Evolutionary conservation across 2,888 invertebrate species (phyloP).

Genomic region (Acrobasis repandana): DNA sequence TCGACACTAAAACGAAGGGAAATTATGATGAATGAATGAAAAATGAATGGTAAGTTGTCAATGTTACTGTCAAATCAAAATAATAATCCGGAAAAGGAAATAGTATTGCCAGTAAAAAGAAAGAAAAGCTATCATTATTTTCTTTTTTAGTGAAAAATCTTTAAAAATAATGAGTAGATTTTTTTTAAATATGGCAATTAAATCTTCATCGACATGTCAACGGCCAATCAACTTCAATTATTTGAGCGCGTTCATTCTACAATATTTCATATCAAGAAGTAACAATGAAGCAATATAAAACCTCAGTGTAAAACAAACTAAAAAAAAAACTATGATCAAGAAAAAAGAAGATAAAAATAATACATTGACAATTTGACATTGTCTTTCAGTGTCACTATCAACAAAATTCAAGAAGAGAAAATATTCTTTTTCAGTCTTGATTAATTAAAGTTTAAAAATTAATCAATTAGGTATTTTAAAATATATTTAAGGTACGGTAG

Average conservation of each 20-base stretch:
- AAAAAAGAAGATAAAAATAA: conserved; percentile 32
- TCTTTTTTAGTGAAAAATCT: too few species aligned
- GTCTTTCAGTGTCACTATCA: conserved; percentile 28
- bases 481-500: neutral
- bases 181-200: neutral
- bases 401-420: conserved; percentile 35
- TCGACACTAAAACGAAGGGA: too few species aligned
- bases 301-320: too few species aligned
- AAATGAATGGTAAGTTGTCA: too few species aligned
- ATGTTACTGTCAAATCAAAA: too few species aligned
- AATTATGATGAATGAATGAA: too few species aligned
- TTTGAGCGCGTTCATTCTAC: neutral
- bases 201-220: neutral
- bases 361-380: neutral
- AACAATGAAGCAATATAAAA: too few species aligned
- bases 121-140: neutral
- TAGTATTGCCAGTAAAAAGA: neutral
- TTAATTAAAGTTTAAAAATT: conserved; percentile 18
- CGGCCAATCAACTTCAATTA: neutral
- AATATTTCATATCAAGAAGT: too few species aligned
- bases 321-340: neutral
- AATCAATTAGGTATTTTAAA: neutral
- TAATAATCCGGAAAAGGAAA: neutral
- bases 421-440: neutral
- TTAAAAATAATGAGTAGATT: too few species aligned